Evolutionary conservation across 2,888 invertebrate species (phyloP), one percentile per base, ranked within the genome.

Genomic region (Drosophila mettleri): DNA sequence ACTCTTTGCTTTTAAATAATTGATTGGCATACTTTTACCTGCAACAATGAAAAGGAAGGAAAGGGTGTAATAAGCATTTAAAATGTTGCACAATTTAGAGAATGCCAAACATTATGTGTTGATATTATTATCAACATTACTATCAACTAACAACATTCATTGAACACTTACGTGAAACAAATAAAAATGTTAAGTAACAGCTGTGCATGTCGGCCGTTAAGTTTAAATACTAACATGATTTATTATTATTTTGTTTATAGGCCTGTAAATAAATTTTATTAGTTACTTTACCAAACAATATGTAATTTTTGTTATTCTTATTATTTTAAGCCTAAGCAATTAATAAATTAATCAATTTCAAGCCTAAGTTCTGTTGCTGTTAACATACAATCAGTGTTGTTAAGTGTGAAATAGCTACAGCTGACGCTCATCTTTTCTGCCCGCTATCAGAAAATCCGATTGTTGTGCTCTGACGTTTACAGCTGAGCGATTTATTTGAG

Each of bases 401-500:
- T 39, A 48, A 62, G 31, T 12, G 27, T 1, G 1, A 2, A 2
- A 1, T 22, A 31, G 22, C 14, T 2, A 48, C 63, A 64, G 71
- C 36, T 63, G 45, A 1, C 49, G 27, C 16, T 12, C 24, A 16
- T 9, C 38, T 24, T 31, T 3, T 18, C 9, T 12, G 14, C 41
- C 41, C 34, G 20, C 33, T 2, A 1, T 27, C 43, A 20, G 16
- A 45, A 45, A 45, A 27, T 10, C 16, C 24, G 27, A 16, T 29
- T 45, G 45, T 45, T 45, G 45, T 29, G 10, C 16, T 29, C 45
- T 24, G 18, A 20, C 31, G 18, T 49, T 64, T 57, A 58, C 76
- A 69, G 65, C 65, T 76, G 71, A 6, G 39, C 43, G 45, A 43
- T 41, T 59, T 31, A 69, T 63, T 52, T 46, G 45, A 20, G n/a